Percentiles rank a stretch among this genome's conserved stretches.
Conservation (phyloP, 2,888 invertebrate genomes). For the Gonocerus acuteangulatus region DNA sequence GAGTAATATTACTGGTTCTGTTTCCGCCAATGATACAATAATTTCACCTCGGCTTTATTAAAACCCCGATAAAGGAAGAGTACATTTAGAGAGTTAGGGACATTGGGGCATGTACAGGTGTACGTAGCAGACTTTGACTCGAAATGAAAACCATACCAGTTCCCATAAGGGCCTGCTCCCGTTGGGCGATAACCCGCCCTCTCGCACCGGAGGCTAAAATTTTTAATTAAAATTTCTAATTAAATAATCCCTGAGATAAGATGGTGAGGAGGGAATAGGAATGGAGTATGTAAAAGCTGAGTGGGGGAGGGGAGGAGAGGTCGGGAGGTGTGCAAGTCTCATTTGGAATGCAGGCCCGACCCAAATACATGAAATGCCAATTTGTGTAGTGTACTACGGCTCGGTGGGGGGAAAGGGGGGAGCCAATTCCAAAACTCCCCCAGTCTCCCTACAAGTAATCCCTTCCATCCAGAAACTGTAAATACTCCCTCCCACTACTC, state of each 20-base stretch:
- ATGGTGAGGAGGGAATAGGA: constrained; percentile 20
- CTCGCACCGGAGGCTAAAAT: constrained; percentile 2
- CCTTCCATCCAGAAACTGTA: constrained; percentile 28
- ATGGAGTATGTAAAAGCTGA: constrained; percentile 22
- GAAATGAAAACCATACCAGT: no score
- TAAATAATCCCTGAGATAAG: constrained; percentile 26
- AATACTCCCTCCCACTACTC: constrained; percentile 25
- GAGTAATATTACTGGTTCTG: no score
- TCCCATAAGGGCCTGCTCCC: not conserved
- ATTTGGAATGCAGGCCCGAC: constrained; percentile 26
- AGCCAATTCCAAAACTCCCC: constrained; percentile 24
- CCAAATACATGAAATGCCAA: constrained; percentile 28
- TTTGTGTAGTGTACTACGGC: constrained; percentile 23
- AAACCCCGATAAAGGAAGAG: no score
- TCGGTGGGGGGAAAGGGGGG: not conserved
- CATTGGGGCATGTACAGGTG: not conserved
- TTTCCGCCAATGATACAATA: no score
- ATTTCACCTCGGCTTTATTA: no score
- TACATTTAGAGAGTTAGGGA: not conserved
- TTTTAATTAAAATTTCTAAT: constrained; percentile 28
- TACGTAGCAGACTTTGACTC: no score
- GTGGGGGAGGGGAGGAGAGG: not conserved
- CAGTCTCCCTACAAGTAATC: constrained; percentile 15
- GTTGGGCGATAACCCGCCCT: constrained; percentile 1
- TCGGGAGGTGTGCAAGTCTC: constrained; percentile 20